These are phyloP conservation scores for Ceyx margarethae DNA, from an alignment of 2,113 vertebrate species.

Conservation along the genomic window DNA sequence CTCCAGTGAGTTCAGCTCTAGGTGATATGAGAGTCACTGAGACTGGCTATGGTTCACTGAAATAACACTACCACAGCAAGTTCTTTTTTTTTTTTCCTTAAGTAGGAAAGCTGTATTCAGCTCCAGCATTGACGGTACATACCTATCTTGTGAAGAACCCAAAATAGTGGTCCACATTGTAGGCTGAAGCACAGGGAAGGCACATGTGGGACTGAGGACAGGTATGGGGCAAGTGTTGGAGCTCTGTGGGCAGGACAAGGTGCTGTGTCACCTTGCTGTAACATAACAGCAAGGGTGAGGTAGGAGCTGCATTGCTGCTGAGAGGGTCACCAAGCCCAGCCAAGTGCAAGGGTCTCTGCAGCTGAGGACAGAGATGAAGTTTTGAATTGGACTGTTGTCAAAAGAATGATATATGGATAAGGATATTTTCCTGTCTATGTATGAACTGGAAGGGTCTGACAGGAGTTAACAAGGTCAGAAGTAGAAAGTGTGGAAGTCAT, in stretches of 20 bases:
- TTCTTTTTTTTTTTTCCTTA: neutral
- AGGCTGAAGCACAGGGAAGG: neutral
- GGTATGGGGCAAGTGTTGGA: neutral
- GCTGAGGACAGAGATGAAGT: neutral
- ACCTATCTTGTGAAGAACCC: neutral
- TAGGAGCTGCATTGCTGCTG: neutral
- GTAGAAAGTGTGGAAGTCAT: neutral
- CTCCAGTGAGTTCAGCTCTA: neutral
- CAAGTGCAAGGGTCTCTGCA: rapidly evolving
- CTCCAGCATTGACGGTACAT: neutral
- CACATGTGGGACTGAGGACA: rapidly evolving
- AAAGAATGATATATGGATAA: neutral
- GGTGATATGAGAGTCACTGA: neutral
- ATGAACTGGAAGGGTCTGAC: neutral
- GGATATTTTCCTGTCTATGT: neutral
- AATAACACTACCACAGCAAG: neutral
- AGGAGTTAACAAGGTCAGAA: neutral
- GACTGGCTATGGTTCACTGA: neutral
- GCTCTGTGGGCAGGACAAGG: rapidly evolving
- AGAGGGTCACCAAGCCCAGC: neutral
- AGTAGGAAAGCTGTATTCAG: neutral
- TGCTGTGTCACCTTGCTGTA: neutral
- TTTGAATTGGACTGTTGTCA: neutral
- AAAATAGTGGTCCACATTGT: neutral
- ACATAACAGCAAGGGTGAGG: neutral